Percentiles rank a stretch among this genome's conserved stretches.
Conservation (phyloP, 1,140 invertebrate genomes). For the Euura lappo region DNA sequence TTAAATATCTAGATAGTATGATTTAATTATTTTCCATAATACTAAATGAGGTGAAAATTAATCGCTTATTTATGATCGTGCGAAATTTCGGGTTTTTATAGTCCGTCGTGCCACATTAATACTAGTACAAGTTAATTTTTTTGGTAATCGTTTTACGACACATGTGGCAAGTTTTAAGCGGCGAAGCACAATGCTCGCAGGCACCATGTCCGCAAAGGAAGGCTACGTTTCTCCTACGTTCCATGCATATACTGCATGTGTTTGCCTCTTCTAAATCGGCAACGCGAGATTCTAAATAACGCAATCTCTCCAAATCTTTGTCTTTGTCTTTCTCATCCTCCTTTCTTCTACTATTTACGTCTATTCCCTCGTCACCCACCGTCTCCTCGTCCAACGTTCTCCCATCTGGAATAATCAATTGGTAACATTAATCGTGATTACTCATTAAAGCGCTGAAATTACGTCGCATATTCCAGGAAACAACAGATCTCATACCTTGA, state of each 20-base stretch:
- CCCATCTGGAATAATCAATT: neutral
- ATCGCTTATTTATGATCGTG: neutral
- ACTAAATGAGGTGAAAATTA: neutral
- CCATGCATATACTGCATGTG: slow-evolving; percentile 82
- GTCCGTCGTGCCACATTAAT: neutral
- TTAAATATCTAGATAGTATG: neutral
- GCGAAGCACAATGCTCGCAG: slow-evolving; percentile 82
- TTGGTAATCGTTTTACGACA: slow-evolving; percentile 87
- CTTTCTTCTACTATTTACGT: slow-evolving; percentile 29
- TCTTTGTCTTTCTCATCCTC: slow-evolving; percentile 36
- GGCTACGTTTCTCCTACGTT: slow-evolving; percentile 78
- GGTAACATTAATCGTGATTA: neutral
- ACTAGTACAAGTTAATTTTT: slow-evolving; percentile 83
- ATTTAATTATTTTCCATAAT: neutral
- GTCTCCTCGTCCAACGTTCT: slow-evolving; percentile 14
- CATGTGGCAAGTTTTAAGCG: slow-evolving; percentile 89
- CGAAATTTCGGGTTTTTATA: neutral
- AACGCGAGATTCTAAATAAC: slow-evolving; percentile 83
- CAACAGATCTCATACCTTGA: slow-evolving; percentile 28
- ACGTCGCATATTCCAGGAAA: neutral
- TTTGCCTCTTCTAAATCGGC: slow-evolving; percentile 88
- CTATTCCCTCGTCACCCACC: slow-evolving; percentile 28
- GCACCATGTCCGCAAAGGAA: slow-evolving; percentile 91
- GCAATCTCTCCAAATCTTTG: slow-evolving; percentile 66
- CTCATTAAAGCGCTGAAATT: neutral